Percentiles rank a stretch among this genome's conserved stretches.
Evolutionary conservation across 2,113 vertebrate genomes (phyloP).

Genomic region (Tyrannus savana): DNA sequence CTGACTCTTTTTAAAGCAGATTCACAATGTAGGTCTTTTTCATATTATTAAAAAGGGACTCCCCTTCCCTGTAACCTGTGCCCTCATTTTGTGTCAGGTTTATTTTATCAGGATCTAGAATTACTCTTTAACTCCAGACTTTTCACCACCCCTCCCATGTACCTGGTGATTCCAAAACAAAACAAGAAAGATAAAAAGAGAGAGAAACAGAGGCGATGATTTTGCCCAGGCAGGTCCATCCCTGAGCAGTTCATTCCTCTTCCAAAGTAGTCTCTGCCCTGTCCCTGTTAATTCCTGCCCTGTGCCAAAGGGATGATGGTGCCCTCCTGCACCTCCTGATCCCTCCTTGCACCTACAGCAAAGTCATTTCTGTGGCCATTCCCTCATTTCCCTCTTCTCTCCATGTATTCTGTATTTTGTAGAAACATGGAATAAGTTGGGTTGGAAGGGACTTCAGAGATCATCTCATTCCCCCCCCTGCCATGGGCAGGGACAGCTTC

Average conservation of each 20-base stretch:
- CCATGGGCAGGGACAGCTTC: neutral
- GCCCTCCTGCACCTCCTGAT: neutral
- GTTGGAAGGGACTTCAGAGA: neutral
- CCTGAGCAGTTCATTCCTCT: neutral
- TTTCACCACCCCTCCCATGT: neutral
- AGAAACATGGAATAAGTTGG: neutral
- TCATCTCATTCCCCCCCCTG: rapidly evolving
- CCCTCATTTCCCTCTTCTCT: neutral
- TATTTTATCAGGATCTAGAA: neutral
- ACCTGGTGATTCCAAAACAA: neutral
- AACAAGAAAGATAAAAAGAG: neutral
- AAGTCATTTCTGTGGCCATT: neutral
- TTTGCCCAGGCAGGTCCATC: neutral
- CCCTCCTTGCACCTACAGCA: neutral
- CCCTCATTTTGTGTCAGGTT: neutral
- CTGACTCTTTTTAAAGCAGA: neutral
- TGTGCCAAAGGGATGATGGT: neutral
- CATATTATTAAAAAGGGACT: neutral
- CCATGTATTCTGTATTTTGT: neutral
- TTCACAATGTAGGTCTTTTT: neutral
- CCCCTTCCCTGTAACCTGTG: neutral
- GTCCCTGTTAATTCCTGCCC: neutral
- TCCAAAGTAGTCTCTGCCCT: neutral
- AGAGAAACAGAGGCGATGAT: neutral
- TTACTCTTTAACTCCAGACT: neutral